Conservation (phyloP, 1,140 invertebrate species). For the Lepidurus arcticus region DNA sequence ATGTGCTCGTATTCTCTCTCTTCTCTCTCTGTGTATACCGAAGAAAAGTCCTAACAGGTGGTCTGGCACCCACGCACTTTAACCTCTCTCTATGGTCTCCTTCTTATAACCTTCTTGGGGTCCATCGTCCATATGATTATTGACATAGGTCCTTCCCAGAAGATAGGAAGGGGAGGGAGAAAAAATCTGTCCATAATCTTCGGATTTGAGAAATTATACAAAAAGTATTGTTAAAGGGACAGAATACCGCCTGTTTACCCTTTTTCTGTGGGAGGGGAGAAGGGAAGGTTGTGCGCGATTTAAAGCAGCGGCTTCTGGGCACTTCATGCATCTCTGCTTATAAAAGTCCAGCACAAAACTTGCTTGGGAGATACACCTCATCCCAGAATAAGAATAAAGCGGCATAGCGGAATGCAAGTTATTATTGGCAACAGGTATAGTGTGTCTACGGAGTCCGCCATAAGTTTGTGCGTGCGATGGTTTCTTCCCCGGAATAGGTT, state of each 20-base stretch:
- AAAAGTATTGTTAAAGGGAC: constrained; percentile 2
- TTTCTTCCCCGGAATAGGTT: not conserved
- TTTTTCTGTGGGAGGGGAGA: not conserved
- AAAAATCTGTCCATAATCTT: no score
- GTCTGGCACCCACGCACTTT: constrained; percentile 14
- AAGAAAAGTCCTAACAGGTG: constrained; percentile 2
- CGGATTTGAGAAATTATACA: not conserved
- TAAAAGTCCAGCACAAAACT: not conserved
- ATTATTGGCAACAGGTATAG: constrained; percentile 22
- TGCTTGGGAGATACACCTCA: not conserved
- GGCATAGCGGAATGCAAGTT: not conserved
- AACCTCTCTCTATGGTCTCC: not conserved
- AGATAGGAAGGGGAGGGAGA: not conserved
- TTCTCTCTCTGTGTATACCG: not conserved
- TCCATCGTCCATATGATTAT: not conserved
- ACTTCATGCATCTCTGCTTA: no score
- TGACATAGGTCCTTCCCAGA: not conserved
- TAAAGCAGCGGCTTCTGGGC: not conserved
- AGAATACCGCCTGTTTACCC: not conserved
- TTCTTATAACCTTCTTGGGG: not conserved
- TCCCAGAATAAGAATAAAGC: not conserved
- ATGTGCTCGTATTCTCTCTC: no score
- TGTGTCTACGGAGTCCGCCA: not conserved
- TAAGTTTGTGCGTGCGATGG: not conserved
- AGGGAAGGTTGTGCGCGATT: not conserved